phyloP scores from a whole-genome alignment of 2,797 vertebrate species.

The Leuciscus waleckii region DNA sequence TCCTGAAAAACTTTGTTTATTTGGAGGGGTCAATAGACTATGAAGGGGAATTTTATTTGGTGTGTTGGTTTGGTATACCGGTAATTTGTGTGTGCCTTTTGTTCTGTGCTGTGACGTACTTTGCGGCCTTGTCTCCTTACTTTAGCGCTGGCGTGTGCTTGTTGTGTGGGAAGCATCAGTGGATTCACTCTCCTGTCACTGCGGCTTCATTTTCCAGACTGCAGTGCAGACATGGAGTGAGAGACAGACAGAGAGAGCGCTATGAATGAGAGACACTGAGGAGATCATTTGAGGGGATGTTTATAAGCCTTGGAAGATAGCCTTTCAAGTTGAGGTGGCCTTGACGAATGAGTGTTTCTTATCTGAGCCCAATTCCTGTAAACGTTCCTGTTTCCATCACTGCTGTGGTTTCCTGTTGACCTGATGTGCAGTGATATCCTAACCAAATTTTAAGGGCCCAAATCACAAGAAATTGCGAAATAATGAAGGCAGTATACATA shows the following conservation, averaged over 20 bases:
- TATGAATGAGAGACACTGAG: not conserved
- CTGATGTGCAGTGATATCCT: not conserved
- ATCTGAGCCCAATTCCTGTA: conserved; percentile 26
- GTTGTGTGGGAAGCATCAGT: conserved; percentile 51
- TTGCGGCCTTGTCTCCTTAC: conserved; percentile 44
- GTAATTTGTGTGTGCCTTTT: conserved; percentile 33
- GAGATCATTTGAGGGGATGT: conserved; percentile 35
- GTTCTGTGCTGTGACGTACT: conserved; percentile 47
- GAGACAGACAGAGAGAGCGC: not conserved
- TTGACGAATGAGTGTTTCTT: conserved; percentile 39
- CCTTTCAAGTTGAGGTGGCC: conserved; percentile 25
- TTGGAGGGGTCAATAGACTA: conserved; percentile 2
- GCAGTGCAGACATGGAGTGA: not conserved
- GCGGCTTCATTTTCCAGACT: conserved; percentile 34
- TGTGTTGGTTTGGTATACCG: not conserved
- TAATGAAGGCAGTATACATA: not conserved
- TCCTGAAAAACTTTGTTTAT: not conserved
- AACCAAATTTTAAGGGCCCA: not conserved
- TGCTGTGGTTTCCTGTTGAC: conserved; percentile 24
- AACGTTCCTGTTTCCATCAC: conserved; percentile 3
- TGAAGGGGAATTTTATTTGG: conserved; percentile 32
- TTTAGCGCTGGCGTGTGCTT: not conserved
- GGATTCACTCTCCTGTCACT: conserved; percentile 47
- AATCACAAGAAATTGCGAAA: not conserved
- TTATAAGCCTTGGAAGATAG: conserved; percentile 34